Percentiles rank a stretch among this genome's conserved stretches.
phyloP scores from a whole-genome alignment of 2,113 vertebrate genomes.

The Caranx melampygus region DNA sequence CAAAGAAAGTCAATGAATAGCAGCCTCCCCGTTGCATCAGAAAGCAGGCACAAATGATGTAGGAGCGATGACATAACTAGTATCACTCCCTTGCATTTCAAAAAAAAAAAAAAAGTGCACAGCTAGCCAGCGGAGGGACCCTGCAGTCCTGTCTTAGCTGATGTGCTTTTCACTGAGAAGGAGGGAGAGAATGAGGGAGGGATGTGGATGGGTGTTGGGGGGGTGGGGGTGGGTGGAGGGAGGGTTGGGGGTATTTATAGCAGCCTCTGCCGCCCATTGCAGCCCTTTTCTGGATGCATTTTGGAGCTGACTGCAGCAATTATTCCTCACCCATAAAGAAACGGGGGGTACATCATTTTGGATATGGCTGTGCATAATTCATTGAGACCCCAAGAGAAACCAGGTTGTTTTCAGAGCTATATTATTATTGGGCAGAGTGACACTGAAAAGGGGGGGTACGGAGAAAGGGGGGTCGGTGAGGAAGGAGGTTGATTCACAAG shows the following conservation, averaged over 20 bases:
- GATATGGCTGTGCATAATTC: slow-evolving; percentile 68
- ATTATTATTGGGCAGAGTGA: slow-evolving; percentile 54
- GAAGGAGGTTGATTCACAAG: slow-evolving; percentile 63
- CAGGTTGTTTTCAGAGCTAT: slow-evolving; percentile 40
- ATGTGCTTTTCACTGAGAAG: slow-evolving; percentile 69
- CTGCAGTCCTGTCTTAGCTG: slow-evolving; percentile 77
- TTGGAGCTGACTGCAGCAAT: slow-evolving; percentile 73
- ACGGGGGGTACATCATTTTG: slow-evolving; percentile 45
- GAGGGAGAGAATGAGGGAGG: slow-evolving; percentile 50
- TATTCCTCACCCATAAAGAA: slow-evolving; percentile 51
- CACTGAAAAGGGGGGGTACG: slow-evolving; percentile 20
- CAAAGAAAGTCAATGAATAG: slow-evolving; percentile 54
- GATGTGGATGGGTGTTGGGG: slow-evolving; percentile 29
- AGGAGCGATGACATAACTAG: slow-evolving; percentile 79
- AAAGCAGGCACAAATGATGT: slow-evolving; percentile 52
- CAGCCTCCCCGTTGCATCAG: slow-evolving; percentile 55
- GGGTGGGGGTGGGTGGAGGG: neutral
- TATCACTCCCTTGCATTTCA: slow-evolving; percentile 66
- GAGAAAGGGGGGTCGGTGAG: slow-evolving; percentile 4
- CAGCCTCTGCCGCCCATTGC: slow-evolving; percentile 64
- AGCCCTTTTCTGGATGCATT: slow-evolving; percentile 66
- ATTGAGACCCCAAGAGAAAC: slow-evolving; percentile 38
- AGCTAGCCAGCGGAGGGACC: slow-evolving; percentile 64
- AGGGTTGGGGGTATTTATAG: slow-evolving; percentile 81
- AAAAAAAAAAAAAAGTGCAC: slow-evolving; percentile 67